Conservation (phyloP, 2,113 vertebrate species). For the Rhinolophus sinicus region DNA sequence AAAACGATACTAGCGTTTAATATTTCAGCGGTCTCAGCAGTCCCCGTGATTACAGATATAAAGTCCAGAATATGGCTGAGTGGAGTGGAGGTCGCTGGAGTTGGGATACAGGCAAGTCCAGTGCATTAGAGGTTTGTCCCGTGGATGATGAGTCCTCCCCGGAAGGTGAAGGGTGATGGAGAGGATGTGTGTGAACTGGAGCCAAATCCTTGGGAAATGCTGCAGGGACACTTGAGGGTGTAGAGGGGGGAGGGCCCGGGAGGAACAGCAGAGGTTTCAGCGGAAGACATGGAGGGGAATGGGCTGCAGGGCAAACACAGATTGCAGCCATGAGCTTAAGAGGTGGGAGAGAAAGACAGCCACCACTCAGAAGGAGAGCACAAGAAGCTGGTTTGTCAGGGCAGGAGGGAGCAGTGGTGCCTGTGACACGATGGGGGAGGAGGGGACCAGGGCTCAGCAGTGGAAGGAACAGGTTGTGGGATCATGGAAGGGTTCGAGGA, state of each 20-base stretch:
- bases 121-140: background rate
- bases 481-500: background rate
- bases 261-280: background rate
- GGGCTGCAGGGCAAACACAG: background rate
- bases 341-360: background rate
- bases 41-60: background rate
- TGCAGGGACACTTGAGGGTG: background rate
- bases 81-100: background rate
- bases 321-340: background rate
- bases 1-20: background rate
- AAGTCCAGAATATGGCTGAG: background rate
- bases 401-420: background rate
- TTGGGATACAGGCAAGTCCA: background rate
- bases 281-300: background rate
- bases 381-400: background rate
- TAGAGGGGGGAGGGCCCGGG: background rate
- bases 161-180: background rate
- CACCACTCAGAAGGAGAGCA: background rate
- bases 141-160: background rate
- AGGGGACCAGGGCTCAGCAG: too few species aligned
- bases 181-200: background rate
- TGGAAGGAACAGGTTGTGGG: background rate
- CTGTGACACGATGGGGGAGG: background rate
- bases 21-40: background rate
- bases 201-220: background rate